Evolutionary conservation across 2,888 invertebrate genomes (phyloP), one percentile per base, ranked within the genome.

Genomic region (Spilosoma lubricipeda): DNA sequence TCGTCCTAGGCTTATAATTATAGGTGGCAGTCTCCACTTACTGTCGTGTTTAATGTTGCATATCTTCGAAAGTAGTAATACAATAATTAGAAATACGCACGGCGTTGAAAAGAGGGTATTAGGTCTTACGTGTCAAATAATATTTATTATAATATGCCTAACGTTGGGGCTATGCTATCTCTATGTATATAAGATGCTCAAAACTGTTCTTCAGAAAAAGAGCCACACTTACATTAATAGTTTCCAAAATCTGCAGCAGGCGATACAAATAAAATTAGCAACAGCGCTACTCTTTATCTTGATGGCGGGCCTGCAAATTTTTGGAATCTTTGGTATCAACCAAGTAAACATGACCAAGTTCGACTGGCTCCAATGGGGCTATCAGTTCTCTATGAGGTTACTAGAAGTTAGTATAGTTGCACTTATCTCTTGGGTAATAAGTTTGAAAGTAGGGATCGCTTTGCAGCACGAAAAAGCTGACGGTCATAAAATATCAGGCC

Each of bases 331-430:
- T 73, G 94, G 94, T 11, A 95, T 96, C 71, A 95, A 94, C 80
- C 95, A 95, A 85, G 96, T 96, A 33, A 96, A 94, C 74, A 96
- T 96, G 93, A 96, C 96, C 1, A 97, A 97, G 85, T 97, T 97
- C 85, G 97, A 97, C 78, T 99, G 99, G 99, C 96, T 98, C 7
- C 98, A 99, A 96, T 99, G 98, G 98, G 98, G 98, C 33, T 99
- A 98, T 94, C 98, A 99, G 89, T 97, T 98, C 88, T 97, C 98
- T 0, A 96, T 98, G 71, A 96, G 99, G 42, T 96, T 98, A 11
- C 96, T 98, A 72, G 99, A 99, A 93, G 97, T 99, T 67, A 97
- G 97, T n/a, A 98, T 99, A 87, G 98, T 99, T 84, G 97, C 98
- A 8, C 96, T 98, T 73, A 96, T 98, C 84, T 98, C 98, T 0